Conservation (phyloP, 2,888 invertebrate species). For the Thumatha senex region DNA sequence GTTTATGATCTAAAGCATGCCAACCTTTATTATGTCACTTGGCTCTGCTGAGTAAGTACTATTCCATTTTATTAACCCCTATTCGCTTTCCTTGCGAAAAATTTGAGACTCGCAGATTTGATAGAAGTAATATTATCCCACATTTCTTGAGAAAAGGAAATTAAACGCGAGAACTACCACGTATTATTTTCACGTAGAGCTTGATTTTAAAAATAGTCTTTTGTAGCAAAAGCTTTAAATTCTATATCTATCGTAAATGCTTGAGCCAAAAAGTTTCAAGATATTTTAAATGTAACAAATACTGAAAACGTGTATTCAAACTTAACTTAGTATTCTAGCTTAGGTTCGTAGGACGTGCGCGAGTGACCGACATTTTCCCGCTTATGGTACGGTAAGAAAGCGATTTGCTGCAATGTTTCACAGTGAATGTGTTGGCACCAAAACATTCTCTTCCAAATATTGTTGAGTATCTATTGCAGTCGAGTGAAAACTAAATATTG, state of each 20-base stretch:
- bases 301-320: constrained; percentile 36
- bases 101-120: constrained; percentile 2
- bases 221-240: constrained; percentile 14
- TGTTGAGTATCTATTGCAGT: background rate
- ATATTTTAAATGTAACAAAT: constrained; percentile 40
- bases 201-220: constrained; percentile 6
- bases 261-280: constrained; percentile 26
- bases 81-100: constrained; percentile 12
- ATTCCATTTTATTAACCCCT: constrained; percentile 24
- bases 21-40: constrained; percentile 16
- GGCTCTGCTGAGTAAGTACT: constrained; percentile 25
- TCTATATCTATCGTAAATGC: constrained; percentile 17
- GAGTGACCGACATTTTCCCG: constrained; percentile 48
- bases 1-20: constrained; percentile 38
- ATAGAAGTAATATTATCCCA: background rate
- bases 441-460: background rate
- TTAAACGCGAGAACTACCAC: constrained; percentile 2
- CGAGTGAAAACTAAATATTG: background rate
- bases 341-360: constrained; percentile 46
- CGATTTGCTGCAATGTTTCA: constrained; percentile 39
- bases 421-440: constrained; percentile 44
- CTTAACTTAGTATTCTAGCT: constrained; percentile 42
- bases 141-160: background rate
- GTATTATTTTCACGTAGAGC: background rate
- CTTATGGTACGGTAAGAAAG: constrained; percentile 36